Evolutionary conservation across 2,888 invertebrate species (phyloP).

Genomic region (Drosophila meridiana): DNA sequence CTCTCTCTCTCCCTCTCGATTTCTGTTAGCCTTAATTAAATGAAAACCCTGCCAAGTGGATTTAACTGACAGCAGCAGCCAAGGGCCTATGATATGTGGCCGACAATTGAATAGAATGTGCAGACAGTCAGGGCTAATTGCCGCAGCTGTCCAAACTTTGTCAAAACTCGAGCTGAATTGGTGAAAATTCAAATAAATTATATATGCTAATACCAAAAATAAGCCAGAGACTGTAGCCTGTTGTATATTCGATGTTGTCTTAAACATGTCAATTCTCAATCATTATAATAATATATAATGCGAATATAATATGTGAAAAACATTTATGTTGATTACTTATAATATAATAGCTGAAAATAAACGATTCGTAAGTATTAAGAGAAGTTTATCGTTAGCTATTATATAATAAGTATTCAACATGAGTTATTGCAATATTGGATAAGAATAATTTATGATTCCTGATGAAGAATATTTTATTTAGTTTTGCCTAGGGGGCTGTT

Average conservation of each 20-base stretch:
- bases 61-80: constrained; percentile 35
- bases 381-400: too few species aligned
- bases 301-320: background rate
- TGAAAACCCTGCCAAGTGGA: constrained; percentile 35
- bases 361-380: too few species aligned
- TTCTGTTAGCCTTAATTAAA: constrained; percentile 48
- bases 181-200: constrained; percentile 1
- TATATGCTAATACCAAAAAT: background rate
- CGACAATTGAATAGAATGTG: constrained; percentile 25
- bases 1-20: constrained; percentile 4
- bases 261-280: background rate
- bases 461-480: too few species aligned
- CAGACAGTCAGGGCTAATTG: constrained; percentile 34
- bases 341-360: too few species aligned
- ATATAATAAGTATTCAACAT: too few species aligned
- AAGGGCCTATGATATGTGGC: constrained; percentile 27
- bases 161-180: background rate
- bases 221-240: too few species aligned
- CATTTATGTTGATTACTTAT: background rate
- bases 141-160: constrained; percentile 18
- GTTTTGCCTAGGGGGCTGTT: too few species aligned
- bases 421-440: too few species aligned
- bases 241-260: background rate
- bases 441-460: too few species aligned
- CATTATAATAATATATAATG: too few species aligned